Evolutionary conservation across 2,888 invertebrate species (phyloP).

Genomic region (Philereme vetulata): DNA sequence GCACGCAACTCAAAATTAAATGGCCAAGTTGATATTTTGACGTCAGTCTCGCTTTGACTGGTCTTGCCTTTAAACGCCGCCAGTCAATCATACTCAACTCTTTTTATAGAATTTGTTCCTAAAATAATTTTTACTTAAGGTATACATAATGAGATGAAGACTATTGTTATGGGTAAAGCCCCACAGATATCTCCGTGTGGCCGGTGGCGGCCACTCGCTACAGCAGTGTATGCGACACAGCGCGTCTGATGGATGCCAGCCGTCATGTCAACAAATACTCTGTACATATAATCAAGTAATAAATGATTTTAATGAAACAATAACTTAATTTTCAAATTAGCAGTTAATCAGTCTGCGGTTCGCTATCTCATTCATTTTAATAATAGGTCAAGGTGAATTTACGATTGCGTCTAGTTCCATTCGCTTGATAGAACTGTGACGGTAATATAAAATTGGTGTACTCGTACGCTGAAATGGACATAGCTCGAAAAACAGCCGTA

Average conservation of each 20-base stretch:
- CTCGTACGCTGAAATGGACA: too few relatives aligned
- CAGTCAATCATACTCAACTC: slow-evolving; percentile 10
- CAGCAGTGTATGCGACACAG: too few relatives aligned
- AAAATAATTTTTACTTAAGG: neutral
- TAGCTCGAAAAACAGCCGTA: too few relatives aligned
- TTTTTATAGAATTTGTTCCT: neutral
- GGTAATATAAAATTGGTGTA: too few relatives aligned
- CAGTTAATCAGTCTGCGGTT: neutral
- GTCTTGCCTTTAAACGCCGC: slow-evolving; percentile 8
- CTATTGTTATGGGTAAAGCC: too few relatives aligned
- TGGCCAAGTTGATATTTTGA: slow-evolving; percentile 20
- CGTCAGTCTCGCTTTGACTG: slow-evolving; percentile 13
- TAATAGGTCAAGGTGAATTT: slow-evolving; percentile 13
- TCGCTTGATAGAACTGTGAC: slow-evolving; percentile 5
- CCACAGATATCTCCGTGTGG: too few relatives aligned
- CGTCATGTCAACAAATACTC: too few relatives aligned
- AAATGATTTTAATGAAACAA: too few relatives aligned
- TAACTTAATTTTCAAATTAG: neutral
- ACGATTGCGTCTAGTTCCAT: slow-evolving; percentile 9
- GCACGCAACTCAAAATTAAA: slow-evolving; percentile 29
- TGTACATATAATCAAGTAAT: too few relatives aligned
- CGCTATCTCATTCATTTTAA: slow-evolving; percentile 4
- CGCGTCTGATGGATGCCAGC: too few relatives aligned
- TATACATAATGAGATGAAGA: too few relatives aligned
- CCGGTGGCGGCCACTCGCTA: too few relatives aligned